Conservation (phyloP, 2,113 vertebrate genomes). For the Ochotona curzoniae region DNA sequence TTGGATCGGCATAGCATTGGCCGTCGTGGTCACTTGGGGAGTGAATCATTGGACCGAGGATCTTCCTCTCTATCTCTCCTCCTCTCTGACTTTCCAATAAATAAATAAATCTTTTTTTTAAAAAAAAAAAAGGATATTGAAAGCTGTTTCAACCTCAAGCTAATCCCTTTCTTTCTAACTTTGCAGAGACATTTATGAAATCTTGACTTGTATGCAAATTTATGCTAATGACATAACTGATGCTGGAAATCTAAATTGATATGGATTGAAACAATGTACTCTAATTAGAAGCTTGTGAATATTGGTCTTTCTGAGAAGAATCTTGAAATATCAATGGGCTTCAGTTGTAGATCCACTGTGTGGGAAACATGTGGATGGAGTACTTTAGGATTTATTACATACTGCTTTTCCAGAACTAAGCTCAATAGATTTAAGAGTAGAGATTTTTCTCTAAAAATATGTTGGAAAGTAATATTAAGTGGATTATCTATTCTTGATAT, state of each 20-base stretch:
- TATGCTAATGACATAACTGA: slow-evolving; percentile 73
- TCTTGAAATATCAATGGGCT: slow-evolving; percentile 71
- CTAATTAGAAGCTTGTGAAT: slow-evolving; percentile 51
- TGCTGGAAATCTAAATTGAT: slow-evolving; percentile 74
- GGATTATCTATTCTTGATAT: background rate
- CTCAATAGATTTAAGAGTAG: background rate
- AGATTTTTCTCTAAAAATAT: slow-evolving; percentile 14
- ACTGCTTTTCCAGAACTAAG: slow-evolving; percentile 34
- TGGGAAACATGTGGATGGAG: background rate
- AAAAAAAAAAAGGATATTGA: slow-evolving; percentile 66
- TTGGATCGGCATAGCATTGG: no score
- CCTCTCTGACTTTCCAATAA: no score
- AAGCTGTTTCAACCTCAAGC: slow-evolving; percentile 71
- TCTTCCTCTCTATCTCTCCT: no score
- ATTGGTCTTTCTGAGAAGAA: slow-evolving; percentile 69
- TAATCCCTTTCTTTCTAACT: slow-evolving; percentile 72
- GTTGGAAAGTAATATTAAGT: slow-evolving; percentile 5
- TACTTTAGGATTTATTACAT: slow-evolving; percentile 41
- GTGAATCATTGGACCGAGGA: no score
- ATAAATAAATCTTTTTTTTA: no score
- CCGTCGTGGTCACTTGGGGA: no score
- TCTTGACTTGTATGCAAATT: slow-evolving; percentile 81
- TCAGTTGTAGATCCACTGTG: slow-evolving; percentile 42
- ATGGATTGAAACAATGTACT: slow-evolving; percentile 43
- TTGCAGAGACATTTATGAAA: slow-evolving; percentile 78